Evolutionary conservation across 2,888 invertebrate genomes (phyloP).

Genomic region (Drosophila mimica): DNA sequence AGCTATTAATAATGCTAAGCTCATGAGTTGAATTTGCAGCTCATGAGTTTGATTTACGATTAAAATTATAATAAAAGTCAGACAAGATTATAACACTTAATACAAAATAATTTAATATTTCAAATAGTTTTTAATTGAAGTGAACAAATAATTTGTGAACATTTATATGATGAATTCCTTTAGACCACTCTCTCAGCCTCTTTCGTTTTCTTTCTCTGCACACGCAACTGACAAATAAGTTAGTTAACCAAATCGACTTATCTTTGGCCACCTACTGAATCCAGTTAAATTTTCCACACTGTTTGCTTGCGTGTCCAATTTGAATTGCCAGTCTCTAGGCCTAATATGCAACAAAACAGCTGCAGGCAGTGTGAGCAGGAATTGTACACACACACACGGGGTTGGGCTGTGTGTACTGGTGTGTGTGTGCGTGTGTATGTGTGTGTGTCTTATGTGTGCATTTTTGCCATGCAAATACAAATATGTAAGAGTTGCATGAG

Average conservation of each 20-base stretch:
- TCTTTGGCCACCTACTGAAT: constrained; percentile 7
- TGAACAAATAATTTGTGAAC: neutral
- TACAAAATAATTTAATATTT: neutral
- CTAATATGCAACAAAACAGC: constrained; percentile 66
- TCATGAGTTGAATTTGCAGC: neutral
- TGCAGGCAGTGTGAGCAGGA: constrained; percentile 30
- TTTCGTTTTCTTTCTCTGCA: neutral
- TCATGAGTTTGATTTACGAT: neutral
- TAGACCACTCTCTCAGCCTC: neutral
- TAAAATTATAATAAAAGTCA: neutral
- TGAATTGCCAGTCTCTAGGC: constrained; percentile 34
- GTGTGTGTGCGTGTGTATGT: neutral
- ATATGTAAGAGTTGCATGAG: constrained; percentile 29
- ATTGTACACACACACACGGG: constrained; percentile 52
- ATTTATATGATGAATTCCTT: neutral
- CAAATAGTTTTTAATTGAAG: neutral
- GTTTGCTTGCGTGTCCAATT: constrained; percentile 11
- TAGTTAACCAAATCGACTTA: constrained; percentile 48
- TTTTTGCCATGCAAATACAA: constrained; percentile 41
- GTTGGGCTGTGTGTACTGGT: constrained; percentile 17
- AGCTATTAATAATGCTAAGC: constrained; percentile 18
- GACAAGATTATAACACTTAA: neutral
- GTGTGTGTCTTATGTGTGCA: constrained; percentile 10
- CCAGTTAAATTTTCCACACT: neutral
- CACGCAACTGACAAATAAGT: constrained; percentile 50